Evolutionary conservation across 2,113 vertebrate species (phyloP).

Genomic region (Psettodes erumei): DNA sequence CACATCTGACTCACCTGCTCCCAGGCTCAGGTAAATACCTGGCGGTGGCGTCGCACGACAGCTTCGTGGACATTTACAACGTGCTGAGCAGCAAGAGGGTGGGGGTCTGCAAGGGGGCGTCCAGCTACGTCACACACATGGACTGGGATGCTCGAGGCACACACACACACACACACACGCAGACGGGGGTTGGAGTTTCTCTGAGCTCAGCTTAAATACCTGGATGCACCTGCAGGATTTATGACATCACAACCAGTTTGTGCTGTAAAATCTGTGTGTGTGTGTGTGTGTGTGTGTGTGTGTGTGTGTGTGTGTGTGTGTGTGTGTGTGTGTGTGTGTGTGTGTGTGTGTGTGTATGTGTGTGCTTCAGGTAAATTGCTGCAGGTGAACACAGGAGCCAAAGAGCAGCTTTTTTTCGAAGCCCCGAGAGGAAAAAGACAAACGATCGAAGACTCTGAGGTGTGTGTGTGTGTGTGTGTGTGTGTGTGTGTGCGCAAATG

Average conservation of each 20-base stretch:
- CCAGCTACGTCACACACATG: slow-evolving; percentile 94
- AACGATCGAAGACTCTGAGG: slow-evolving; percentile 64
- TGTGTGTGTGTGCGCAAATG: slow-evolving; percentile 27
- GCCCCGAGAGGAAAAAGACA: slow-evolving; percentile 87
- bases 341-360: slow-evolving; percentile 22
- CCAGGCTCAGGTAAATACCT: slow-evolving; percentile 95
- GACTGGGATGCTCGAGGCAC: slow-evolving; percentile 96
- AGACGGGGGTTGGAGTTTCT: too few species aligned
- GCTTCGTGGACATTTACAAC: slow-evolving; percentile 97
- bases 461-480: slow-evolving; percentile 30
- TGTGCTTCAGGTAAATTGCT: slow-evolving; percentile 96
- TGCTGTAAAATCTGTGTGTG: too few species aligned
- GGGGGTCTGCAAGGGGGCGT: slow-evolving; percentile 94
- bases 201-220: too few species aligned
- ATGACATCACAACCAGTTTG: neutral
- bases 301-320: slow-evolving; percentile 8
- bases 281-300: slow-evolving; percentile 19
- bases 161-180: neutral
- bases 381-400: slow-evolving; percentile 97
- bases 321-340: slow-evolving; percentile 25
- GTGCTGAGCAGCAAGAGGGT: slow-evolving; percentile 94
- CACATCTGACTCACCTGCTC: neutral
- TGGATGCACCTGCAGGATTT: neutral
- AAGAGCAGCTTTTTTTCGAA: slow-evolving; percentile 96
- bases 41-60: slow-evolving; percentile 95